phyloP scores from a whole-genome alignment of 1,140 invertebrate genomes.

The Phymorhynchus buccinoides region DNA sequence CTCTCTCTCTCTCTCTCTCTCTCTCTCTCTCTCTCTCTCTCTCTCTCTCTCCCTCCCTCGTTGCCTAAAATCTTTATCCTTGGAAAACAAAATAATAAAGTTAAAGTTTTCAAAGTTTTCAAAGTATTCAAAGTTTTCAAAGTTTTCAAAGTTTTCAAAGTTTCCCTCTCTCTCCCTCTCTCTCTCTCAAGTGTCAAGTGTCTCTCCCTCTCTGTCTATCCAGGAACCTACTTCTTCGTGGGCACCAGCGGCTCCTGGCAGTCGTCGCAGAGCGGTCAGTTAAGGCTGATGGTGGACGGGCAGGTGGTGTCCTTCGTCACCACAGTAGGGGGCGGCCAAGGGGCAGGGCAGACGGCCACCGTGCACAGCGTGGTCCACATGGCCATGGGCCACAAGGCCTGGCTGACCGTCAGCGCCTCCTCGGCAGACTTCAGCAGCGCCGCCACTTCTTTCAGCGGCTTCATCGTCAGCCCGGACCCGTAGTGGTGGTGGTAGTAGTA shows the following conservation, averaged over 20 bases:
- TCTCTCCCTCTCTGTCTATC: too few relatives aligned
- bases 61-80: too few relatives aligned
- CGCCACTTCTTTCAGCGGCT: not conserved
- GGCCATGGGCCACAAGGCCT: not conserved
- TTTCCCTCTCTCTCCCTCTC: too few relatives aligned
- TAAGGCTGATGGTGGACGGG: not conserved
- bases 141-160: too few relatives aligned
- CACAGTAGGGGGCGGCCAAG: not conserved
- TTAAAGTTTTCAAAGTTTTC: too few relatives aligned
- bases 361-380: slow-evolving; percentile 1
- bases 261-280: not conserved
- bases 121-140: too few relatives aligned
- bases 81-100: too few relatives aligned
- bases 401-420: not conserved
- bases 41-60: too few relatives aligned
- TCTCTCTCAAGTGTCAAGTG: too few relatives aligned
- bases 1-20: not conserved
- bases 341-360: not conserved
- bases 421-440: not conserved
- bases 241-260: not conserved
- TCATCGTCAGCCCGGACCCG: too few relatives aligned
- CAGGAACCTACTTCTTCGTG: not conserved
- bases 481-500: too few relatives aligned
- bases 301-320: not conserved
- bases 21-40: not conserved